Evolutionary conservation across 2,113 vertebrate genomes (phyloP).

Genomic region (Orientallactaga bullata): DNA sequence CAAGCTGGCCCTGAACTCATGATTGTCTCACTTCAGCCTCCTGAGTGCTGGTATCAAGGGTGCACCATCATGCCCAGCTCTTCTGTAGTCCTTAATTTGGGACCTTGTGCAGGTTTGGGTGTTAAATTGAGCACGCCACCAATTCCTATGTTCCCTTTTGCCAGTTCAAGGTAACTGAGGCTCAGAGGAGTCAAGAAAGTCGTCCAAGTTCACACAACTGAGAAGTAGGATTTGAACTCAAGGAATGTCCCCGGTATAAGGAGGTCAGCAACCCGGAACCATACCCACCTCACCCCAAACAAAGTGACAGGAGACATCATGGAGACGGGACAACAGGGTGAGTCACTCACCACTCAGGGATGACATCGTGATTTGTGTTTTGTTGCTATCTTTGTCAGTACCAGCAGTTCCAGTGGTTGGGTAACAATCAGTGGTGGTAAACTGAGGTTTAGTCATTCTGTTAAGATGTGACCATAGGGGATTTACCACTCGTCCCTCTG

Average conservation of each 20-base stretch:
- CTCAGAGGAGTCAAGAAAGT: not conserved
- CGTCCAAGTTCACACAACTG: not conserved
- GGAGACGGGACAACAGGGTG: not conserved
- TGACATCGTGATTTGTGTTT: not conserved
- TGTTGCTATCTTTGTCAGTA: not conserved
- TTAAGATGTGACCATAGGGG: not conserved
- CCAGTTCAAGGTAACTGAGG: not conserved
- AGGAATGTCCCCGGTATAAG: not conserved
- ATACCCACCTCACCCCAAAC: not conserved
- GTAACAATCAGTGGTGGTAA: slow-evolving; percentile 22
- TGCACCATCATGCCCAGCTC: too few relatives aligned
- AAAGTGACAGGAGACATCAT: not conserved
- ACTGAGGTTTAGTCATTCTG: slow-evolving; percentile 47
- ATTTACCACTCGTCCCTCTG: not conserved
- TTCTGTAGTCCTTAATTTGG: not conserved
- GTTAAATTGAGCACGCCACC: not conserved
- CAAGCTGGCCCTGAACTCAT: not conserved
- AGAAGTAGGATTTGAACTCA: not conserved
- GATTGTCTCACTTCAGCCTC: not conserved
- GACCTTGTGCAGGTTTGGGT: not conserved
- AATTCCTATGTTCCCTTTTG: not conserved
- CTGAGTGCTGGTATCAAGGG: not conserved
- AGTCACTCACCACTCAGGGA: not conserved
- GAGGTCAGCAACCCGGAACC: not conserved
- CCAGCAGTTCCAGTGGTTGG: not conserved